Percentiles rank a stretch among this genome's conserved stretches.
phyloP scores from a whole-genome alignment of 2,113 vertebrate genomes.

The Pitta sordida region DNA sequence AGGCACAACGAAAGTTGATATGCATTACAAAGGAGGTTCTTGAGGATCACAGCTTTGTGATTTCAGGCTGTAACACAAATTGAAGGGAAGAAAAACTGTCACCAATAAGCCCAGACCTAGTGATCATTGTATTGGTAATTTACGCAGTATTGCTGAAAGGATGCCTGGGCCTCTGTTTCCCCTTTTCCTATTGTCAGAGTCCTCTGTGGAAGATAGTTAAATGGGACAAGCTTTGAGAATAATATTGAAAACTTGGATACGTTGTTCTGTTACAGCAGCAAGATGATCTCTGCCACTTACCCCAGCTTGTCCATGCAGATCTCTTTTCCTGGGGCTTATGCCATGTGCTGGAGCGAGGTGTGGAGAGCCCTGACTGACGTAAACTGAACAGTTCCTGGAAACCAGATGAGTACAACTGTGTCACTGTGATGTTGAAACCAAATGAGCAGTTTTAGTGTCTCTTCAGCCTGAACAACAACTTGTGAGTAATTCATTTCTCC shows the following conservation, averaged over 20 bases:
- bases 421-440: conserved; percentile 22
- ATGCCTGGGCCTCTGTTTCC: not conserved
- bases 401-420: not conserved
- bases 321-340: not conserved
- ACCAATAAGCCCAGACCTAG: conserved; percentile 15
- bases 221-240: not conserved
- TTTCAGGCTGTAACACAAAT: conserved; percentile 33
- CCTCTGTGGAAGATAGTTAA: not conserved
- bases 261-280: not conserved
- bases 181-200: not conserved
- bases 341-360: not conserved
- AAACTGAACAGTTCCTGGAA: conserved; percentile 42
- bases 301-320: not conserved
- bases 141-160: not conserved
- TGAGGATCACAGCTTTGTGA: conserved; percentile 40
- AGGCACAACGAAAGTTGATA: conserved; percentile 73
- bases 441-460: not conserved
- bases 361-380: not conserved
- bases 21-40: conserved; percentile 81
- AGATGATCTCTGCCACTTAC: not conserved
- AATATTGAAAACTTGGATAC: not conserved
- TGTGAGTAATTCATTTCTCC: not conserved
- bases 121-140: not conserved
- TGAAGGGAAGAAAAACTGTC: conserved; percentile 35
- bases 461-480: not conserved